phyloP scores from a whole-genome alignment of 2,888 invertebrate species.

The Heliconius sara region DNA sequence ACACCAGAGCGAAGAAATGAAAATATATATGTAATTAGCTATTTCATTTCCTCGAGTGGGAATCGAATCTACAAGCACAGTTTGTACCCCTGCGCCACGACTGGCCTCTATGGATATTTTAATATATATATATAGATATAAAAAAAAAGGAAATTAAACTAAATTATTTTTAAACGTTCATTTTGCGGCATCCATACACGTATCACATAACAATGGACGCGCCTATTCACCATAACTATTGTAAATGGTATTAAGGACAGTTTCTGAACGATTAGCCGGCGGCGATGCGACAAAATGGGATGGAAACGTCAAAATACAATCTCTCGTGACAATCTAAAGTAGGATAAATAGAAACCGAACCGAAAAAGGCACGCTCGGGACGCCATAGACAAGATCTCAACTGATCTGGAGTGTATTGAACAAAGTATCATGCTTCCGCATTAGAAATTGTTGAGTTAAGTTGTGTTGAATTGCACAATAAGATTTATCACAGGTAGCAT shows the following conservation, averaged over 20 bases:
- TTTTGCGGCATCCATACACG: conserved; percentile 52
- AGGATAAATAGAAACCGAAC: conserved; percentile 39
- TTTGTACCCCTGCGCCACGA: too few relatives aligned
- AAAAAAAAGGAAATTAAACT: background rate
- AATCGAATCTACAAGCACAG: too few relatives aligned
- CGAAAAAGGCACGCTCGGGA: too few relatives aligned
- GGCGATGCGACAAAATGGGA: conserved; percentile 75
- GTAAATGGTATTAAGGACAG: conserved; percentile 52
- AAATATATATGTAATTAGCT: too few relatives aligned
- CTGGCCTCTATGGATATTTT: too few relatives aligned
- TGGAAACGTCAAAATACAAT: conserved; percentile 83
- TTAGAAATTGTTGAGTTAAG: conserved; percentile 44
- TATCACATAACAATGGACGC: conserved; percentile 48
- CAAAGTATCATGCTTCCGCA: conserved; percentile 39
- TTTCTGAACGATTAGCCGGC: conserved; percentile 76
- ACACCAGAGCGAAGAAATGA: too few relatives aligned
- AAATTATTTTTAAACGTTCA: background rate
- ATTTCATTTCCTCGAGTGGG: too few relatives aligned
- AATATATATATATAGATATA: too few relatives aligned
- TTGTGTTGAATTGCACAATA: conserved; percentile 56
- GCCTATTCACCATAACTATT: conserved; percentile 52
- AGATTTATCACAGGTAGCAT: conserved; percentile 68
- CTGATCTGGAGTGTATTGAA: background rate
- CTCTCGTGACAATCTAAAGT: conserved; percentile 69
- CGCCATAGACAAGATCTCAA: too few relatives aligned